A percentile compares a stretch with the other conserved stretches of the same genome.
Evolutionary conservation across 2,113 vertebrate genomes (phyloP).

Genomic region (Periophthalmodon schlosseri): DNA sequence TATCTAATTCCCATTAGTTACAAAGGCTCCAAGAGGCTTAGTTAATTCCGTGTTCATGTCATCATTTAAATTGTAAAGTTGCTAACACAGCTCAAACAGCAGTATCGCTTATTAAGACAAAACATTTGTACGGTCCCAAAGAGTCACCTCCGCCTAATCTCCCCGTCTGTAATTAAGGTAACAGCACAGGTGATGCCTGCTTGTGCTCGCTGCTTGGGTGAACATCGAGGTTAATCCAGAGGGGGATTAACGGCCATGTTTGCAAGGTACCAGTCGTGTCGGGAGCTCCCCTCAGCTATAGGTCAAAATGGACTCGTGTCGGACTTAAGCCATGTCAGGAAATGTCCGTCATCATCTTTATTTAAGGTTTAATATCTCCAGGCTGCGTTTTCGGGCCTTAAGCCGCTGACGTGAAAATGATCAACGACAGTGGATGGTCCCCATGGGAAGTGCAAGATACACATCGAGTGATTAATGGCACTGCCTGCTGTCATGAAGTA

Average conservation of each 20-base stretch:
- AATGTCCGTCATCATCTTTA: constrained; percentile 54
- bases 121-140: constrained; percentile 25
- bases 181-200: constrained; percentile 55
- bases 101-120: not conserved
- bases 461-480: constrained; percentile 73
- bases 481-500: constrained; percentile 72
- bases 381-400: constrained; percentile 34
- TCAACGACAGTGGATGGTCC: constrained; percentile 73
- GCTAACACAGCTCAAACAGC: not conserved
- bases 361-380: constrained; percentile 65
- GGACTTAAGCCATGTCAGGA: constrained; percentile 32
- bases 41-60: not conserved
- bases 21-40: not conserved
- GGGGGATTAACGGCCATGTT: constrained; percentile 44
- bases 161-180: constrained; percentile 63
- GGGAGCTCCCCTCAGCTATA: constrained; percentile 19
- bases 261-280: constrained; percentile 50
- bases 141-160: constrained; percentile 56
- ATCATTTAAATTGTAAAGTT: not conserved
- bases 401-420: constrained; percentile 68
- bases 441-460: constrained; percentile 65
- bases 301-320: constrained; percentile 18
- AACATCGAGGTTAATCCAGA: constrained; percentile 65
- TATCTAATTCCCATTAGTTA: not conserved
- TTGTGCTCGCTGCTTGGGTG: constrained; percentile 57